Percentiles rank a stretch among this genome's conserved stretches.
phyloP scores from a whole-genome alignment of 2,113 vertebrate genomes.

The Microtus ochrogaster region DNA sequence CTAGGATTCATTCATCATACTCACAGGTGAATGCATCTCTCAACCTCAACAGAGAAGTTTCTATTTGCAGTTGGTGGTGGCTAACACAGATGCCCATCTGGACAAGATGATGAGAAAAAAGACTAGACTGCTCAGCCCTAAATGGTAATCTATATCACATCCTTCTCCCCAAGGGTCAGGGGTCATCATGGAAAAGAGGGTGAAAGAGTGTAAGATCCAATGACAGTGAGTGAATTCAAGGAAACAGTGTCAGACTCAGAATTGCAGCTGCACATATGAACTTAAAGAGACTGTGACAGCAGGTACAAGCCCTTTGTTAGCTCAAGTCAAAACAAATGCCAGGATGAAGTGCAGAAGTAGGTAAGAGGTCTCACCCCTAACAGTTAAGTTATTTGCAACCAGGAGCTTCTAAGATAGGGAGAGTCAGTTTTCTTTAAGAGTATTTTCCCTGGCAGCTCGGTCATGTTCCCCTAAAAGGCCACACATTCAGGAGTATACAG shows the following conservation, averaged over 20 bases:
- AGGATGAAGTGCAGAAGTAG: background rate
- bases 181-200: background rate
- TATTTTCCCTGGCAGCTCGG: background rate
- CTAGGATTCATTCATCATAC: background rate
- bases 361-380: background rate
- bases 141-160: no score
- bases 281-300: background rate
- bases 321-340: background rate
- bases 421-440: background rate
- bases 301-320: background rate
- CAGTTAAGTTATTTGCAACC: background rate
- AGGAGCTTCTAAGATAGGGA: background rate
- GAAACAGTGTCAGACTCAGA: background rate
- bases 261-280: background rate
- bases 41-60: background rate
- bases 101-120: no score
- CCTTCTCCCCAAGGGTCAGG: background rate
- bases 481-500: background rate
- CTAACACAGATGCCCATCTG: no score
- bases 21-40: background rate
- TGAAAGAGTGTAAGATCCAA: background rate
- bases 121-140: no score
- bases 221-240: no score
- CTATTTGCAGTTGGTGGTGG: no score
- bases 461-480: background rate